Percentiles rank a stretch among this genome's conserved stretches.
phyloP scores from a whole-genome alignment of 2,888 invertebrate genomes.

The Gymnocheta viridis region DNA sequence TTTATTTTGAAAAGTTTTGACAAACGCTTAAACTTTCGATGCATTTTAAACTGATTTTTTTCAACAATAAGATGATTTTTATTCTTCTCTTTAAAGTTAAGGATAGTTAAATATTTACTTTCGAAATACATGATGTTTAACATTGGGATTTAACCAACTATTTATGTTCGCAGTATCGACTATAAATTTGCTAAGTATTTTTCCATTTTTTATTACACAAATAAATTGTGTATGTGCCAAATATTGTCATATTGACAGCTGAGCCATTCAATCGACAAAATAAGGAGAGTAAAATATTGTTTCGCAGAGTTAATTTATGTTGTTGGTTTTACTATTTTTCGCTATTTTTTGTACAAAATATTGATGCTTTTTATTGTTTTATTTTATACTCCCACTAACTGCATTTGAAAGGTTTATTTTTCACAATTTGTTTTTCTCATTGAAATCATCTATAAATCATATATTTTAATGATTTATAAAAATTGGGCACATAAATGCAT shows the following conservation, averaged over 20 bases:
- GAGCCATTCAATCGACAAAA: constrained; percentile 28
- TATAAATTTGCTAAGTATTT: constrained; percentile 42
- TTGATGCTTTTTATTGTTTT: not conserved
- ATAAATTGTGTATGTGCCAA: constrained; percentile 52
- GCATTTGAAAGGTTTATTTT: constrained; percentile 60
- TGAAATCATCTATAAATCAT: constrained; percentile 65
- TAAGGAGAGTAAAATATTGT: constrained; percentile 17
- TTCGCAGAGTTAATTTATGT: constrained; percentile 42
- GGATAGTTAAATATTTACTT: constrained; percentile 40
- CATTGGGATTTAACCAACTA: constrained; percentile 17
- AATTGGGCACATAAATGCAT: not conserved
- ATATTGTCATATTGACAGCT: constrained; percentile 58
- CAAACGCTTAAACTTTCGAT: not conserved
- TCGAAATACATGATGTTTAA: not conserved
- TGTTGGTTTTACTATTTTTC: constrained; percentile 19
- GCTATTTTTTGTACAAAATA: constrained; percentile 33
- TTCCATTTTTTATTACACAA: constrained; percentile 42
- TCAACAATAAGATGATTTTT: too few species aligned
- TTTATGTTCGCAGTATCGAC: constrained; percentile 17
- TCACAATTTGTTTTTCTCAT: constrained; percentile 42
- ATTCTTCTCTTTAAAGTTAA: constrained; percentile 4
- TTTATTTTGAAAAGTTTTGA: not conserved
- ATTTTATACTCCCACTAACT: constrained; percentile 28
- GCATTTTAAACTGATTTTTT: constrained; percentile 6
- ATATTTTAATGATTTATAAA: constrained; percentile 57